Percentiles rank a stretch among this genome's conserved stretches.
These are phyloP conservation scores for Helicoverpa armigera DNA, from an alignment of 1,140 invertebrate species.

Conservation along the genomic window DNA sequence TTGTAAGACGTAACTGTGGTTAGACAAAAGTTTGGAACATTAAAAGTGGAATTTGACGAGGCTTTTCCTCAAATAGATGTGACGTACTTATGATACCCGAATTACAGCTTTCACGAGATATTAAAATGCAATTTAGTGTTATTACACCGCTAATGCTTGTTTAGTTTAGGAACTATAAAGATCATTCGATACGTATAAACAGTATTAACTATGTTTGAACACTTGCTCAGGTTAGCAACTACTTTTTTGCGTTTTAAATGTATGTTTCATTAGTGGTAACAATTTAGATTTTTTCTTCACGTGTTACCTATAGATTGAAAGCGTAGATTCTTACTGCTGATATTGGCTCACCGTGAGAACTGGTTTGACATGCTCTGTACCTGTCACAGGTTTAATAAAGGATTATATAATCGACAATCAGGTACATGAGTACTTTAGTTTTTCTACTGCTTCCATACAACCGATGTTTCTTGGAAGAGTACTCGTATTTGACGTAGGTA, in stretches of 20 bases:
- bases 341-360: conserved; percentile 43
- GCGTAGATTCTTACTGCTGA: conserved; percentile 28
- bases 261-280: conserved; percentile 12
- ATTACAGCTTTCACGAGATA: no score
- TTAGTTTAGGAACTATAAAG: background rate
- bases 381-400: conserved; percentile 8
- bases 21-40: background rate
- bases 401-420: conserved; percentile 34
- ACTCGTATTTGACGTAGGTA: background rate
- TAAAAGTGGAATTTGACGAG: background rate
- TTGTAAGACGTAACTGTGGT: background rate
- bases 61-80: no score
- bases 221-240: background rate
- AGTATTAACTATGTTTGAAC: background rate
- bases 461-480: background rate
- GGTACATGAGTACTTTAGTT: conserved; percentile 27
- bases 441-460: background rate
- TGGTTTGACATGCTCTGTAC: conserved; percentile 34
- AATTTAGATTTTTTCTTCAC: conserved; percentile 36
- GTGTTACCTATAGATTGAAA: conserved; percentile 3
- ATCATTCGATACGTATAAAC: background rate
- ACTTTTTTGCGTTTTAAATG: background rate
- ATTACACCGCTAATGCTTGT: background rate
- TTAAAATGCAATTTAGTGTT: background rate
- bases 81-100: no score